phyloP scores from a whole-genome alignment of 2,113 vertebrate species.

The Lepidothrix coronata region DNA sequence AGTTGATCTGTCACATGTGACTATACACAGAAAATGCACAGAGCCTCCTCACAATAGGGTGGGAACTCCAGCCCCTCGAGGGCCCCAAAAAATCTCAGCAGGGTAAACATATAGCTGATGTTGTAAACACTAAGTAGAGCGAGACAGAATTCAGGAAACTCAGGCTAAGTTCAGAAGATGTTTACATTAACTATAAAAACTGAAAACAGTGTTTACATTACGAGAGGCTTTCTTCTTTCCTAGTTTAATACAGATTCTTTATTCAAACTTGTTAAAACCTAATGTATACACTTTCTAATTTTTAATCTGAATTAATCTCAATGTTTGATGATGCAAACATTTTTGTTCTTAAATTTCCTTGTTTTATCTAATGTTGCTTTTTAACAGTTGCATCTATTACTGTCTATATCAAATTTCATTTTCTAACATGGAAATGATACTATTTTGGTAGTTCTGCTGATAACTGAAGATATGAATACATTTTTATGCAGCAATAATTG shows the following conservation, averaged over 20 bases:
- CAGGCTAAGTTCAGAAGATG: constrained; percentile 7
- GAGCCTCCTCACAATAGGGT: not conserved
- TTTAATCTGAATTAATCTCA: not conserved
- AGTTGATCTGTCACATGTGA: not conserved
- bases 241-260: not conserved
- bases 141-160: constrained; percentile 18
- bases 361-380: not conserved
- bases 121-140: not conserved
- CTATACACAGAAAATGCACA: not conserved
- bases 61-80: not conserved
- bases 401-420: not conserved
- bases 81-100: constrained; percentile 28
- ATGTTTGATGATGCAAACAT: not conserved
- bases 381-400: not conserved
- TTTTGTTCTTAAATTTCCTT: not conserved
- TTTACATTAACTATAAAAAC: constrained; percentile 31
- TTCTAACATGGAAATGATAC: not conserved
- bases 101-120: constrained; percentile 34
- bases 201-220: not conserved
- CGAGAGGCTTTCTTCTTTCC: not conserved
- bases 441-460: not conserved
- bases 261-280: not conserved
- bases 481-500: not conserved
- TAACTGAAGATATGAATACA: not conserved
- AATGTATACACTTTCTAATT: not conserved